A percentile compares a stretch with the other conserved stretches of the same genome.
phyloP scores from a whole-genome alignment of 2,113 vertebrate genomes.

The Leucopsar rothschildi region DNA sequence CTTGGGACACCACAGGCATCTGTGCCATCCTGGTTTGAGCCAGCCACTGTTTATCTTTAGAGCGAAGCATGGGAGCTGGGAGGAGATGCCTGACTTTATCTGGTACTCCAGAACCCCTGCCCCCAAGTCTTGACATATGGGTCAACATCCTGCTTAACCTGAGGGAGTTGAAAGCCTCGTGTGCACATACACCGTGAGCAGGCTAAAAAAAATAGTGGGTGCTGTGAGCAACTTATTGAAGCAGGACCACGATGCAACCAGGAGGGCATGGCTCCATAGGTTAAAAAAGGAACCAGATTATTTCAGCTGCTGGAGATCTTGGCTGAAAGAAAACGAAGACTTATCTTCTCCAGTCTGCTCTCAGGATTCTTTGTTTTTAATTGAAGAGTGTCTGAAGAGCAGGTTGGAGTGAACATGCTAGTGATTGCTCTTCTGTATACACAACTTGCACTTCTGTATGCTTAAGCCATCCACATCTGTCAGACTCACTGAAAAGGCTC shows the following conservation, averaged over 20 bases:
- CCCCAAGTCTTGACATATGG: neutral
- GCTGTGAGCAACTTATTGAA: neutral
- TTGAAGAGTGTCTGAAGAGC: neutral
- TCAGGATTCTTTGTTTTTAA: neutral
- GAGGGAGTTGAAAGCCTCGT: neutral
- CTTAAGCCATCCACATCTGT: neutral
- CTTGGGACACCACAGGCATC: neutral
- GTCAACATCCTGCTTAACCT: neutral
- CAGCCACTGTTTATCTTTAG: neutral
- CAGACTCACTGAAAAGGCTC: neutral
- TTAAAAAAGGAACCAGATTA: neutral
- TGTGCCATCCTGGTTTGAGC: neutral
- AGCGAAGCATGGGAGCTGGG: neutral
- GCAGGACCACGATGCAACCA: neutral
- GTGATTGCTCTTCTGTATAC: neutral
- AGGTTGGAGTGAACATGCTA: neutral
- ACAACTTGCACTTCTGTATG: neutral
- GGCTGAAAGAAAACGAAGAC: neutral
- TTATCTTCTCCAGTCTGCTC: neutral
- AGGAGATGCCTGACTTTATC: neutral
- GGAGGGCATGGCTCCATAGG: neutral
- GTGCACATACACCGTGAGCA: fast-evolving
- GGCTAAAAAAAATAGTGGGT: neutral
- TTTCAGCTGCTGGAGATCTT: neutral
- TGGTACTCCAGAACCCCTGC: neutral